Conservation (phyloP, 2,113 vertebrate species). For the Cyphomyrus discorhynchus region DNA sequence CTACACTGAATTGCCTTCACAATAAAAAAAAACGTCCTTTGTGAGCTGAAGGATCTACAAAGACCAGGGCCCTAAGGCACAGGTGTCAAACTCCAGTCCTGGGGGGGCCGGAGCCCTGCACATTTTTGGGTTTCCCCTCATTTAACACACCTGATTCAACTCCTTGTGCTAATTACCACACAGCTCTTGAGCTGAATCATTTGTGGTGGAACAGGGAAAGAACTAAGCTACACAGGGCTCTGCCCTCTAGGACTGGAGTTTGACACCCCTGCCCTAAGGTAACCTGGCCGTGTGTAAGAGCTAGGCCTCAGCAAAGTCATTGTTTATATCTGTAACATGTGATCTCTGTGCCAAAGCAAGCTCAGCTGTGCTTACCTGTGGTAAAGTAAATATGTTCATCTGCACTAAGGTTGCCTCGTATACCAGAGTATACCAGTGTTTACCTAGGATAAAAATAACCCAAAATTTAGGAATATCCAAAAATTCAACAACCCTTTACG, state of each 20-base stretch:
- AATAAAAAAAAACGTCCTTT: not conserved
- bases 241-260: too few relatives aligned
- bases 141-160: too few relatives aligned
- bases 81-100: too few relatives aligned
- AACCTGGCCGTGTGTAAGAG: not conserved
- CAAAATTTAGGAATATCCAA: not conserved
- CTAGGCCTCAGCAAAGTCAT: not conserved
- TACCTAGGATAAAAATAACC: not conserved
- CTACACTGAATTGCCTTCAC: not conserved
- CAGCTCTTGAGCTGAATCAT: too few relatives aligned
- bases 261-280: not conserved
- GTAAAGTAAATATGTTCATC: not conserved
- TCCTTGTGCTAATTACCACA: too few relatives aligned
- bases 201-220: too few relatives aligned
- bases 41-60: not conserved
- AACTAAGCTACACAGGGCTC: too few relatives aligned
- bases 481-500: not conserved
- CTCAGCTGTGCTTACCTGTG: not conserved
- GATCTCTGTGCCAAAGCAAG: not conserved
- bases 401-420: not conserved
- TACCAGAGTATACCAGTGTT: not conserved
- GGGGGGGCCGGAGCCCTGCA: too few relatives aligned
- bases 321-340: not conserved
- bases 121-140: too few relatives aligned
- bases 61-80: not conserved